Evolutionary conservation across 2,113 vertebrate species (phyloP), one percentile per base, ranked within the genome.

Genomic region (Zosterops hypoxanthus): DNA sequence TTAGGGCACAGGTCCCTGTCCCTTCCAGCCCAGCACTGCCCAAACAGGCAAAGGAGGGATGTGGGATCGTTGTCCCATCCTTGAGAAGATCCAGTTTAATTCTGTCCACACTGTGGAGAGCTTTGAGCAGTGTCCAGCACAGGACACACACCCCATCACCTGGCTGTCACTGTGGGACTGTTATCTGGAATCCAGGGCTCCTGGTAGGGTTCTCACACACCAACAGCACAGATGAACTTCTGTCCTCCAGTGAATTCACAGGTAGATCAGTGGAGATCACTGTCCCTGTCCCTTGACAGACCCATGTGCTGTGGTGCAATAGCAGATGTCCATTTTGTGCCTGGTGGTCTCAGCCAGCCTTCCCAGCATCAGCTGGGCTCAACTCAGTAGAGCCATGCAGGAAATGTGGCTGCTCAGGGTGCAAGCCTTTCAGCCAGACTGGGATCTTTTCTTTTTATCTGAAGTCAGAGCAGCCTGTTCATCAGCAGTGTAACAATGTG

Each of bases 261-360:
- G 24, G 70, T 6, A 47, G 44, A 42, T 9, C 63, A 76, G n/a
- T 29, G 50, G 31, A 55, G 53, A 31, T 50, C 29, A 2, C 41
- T 36, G 41, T 28, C 13, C n/a, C 25, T 42, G 8, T 6, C 4
- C 29, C 34, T 6, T 15, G 16, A 33, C 84, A 56, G 34, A 11
- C 53, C 36, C 9, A 0, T 1, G 7, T 12, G 50, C 44, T 46
- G 53, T 39, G 44, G 28, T 20, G 11, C 68, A 31, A 5, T 0
- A 61, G 29, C n/a, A 72, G 50, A 47, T 8, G 4, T 8, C 23
- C 29, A 4, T n/a, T 61, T 59, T 29, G 86, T 64, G 41, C 26
- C 63, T n/a, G 26, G 14, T 9, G 42, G 31, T 15, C 65, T 33
- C 64, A 23, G 53, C 55, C 65, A 87, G 65, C 73, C 65, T 71